phyloP scores from a whole-genome alignment of 1,140 invertebrate species.

The Bombus breviceps region DNA sequence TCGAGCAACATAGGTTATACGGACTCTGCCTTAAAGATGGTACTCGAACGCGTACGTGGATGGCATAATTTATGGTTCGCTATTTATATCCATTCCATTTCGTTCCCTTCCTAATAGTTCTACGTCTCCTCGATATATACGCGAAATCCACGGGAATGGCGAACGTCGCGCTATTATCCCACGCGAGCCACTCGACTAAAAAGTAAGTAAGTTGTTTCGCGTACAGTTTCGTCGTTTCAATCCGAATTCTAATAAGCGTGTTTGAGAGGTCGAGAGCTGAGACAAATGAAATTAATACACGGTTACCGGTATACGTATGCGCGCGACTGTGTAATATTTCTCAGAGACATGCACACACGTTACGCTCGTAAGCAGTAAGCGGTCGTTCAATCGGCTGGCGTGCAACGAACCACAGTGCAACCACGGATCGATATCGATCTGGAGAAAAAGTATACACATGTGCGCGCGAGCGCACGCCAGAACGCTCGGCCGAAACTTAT shows the following conservation, averaged over 20 bases:
- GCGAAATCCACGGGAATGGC: neutral
- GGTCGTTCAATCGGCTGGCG: no score
- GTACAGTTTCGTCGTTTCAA: neutral
- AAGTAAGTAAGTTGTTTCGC: neutral
- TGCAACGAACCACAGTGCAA: neutral
- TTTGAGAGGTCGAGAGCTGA: neutral
- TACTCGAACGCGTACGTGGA: conserved; percentile 69
- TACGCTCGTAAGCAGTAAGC: no score
- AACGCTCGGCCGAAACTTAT: conserved; percentile 20
- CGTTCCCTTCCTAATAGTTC: conserved; percentile 4
- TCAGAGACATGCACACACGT: neutral
- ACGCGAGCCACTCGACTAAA: neutral
- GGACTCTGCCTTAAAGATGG: conserved; percentile 63
- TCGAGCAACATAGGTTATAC: conserved; percentile 65
- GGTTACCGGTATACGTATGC: neutral
- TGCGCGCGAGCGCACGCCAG: neutral
- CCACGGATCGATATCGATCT: conserved; percentile 29
- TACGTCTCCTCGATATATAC: neutral
- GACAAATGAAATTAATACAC: conserved; percentile 9
- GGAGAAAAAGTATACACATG: neutral
- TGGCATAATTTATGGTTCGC: conserved; percentile 72
- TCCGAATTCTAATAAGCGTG: neutral
- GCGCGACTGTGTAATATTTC: neutral
- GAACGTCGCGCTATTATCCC: neutral
- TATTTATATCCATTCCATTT: conserved; percentile 69